Percentiles rank a stretch among this genome's conserved stretches.
phyloP scores from a whole-genome alignment of 23 tunicate genomes.

The Aplidium turbinatum region DNA sequence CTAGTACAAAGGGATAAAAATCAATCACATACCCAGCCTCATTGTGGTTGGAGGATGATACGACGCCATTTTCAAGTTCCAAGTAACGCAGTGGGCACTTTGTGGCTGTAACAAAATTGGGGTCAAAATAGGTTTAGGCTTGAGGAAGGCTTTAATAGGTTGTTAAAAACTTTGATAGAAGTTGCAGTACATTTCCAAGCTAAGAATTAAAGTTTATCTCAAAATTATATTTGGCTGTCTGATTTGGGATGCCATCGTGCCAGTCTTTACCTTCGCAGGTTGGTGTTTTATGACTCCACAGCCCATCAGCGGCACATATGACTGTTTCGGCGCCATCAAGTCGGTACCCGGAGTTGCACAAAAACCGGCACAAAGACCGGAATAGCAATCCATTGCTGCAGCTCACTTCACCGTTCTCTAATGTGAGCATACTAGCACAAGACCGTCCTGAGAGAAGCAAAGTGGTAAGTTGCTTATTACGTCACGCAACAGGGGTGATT shows the following conservation, averaged over 20 bases:
- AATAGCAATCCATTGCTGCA: slow-evolving; percentile 39
- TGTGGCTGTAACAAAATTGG: slow-evolving; percentile 18
- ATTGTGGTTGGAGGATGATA: slow-evolving; percentile 33
- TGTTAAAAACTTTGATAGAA: no score
- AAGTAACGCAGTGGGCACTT: slow-evolving; percentile 46
- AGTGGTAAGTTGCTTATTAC: no score
- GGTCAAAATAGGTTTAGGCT: no score
- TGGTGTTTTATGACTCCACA: slow-evolving; percentile 49
- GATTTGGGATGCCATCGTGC: no score
- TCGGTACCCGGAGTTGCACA: slow-evolving; percentile 37
- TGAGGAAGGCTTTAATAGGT: no score
- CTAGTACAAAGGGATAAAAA: neutral
- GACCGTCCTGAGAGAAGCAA: slow-evolving; percentile 48
- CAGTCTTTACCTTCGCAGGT: slow-evolving; percentile 41
- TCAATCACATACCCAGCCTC: slow-evolving; percentile 21
- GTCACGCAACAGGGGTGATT: no score
- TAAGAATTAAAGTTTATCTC: no score
- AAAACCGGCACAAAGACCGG: slow-evolving; percentile 50
- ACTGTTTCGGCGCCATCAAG: slow-evolving; percentile 25
- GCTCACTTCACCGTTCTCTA: slow-evolving; percentile 25
- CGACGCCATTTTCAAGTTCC: slow-evolving; percentile 36
- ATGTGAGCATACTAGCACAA: slow-evolving; percentile 24
- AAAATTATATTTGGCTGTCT: no score
- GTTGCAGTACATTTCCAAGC: no score
- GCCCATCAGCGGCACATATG: slow-evolving; percentile 29